Evolutionary conservation across 2,888 invertebrate genomes (phyloP).

Genomic region (Tachystola acroxantha): DNA sequence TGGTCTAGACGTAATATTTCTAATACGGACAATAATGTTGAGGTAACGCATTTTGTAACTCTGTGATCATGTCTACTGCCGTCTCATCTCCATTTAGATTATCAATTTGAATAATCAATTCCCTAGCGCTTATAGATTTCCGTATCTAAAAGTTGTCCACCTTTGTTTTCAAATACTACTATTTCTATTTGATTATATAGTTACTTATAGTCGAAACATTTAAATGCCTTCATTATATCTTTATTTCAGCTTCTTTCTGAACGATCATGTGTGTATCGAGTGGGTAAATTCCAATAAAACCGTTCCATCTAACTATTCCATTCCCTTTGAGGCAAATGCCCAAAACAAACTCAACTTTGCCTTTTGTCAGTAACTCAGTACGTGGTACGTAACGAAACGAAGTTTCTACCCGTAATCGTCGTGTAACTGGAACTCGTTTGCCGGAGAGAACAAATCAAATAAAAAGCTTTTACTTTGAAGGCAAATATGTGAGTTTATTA

Average conservation of each 20-base stretch:
- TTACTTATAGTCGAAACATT: too few species aligned
- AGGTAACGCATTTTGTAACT: slow-evolving; percentile 33
- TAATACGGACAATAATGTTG: slow-evolving; percentile 47
- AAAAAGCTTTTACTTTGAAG: slow-evolving; percentile 58
- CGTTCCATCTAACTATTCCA: slow-evolving; percentile 14
- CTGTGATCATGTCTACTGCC: slow-evolving; percentile 7
- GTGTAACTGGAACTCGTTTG: slow-evolving; percentile 34
- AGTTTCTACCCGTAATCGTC: slow-evolving; percentile 28
- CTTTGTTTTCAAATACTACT: too few species aligned
- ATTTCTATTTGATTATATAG: too few species aligned
- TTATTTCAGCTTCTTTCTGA: slow-evolving; percentile 9
- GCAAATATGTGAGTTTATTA: slow-evolving; percentile 67
- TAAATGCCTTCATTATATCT: too few species aligned
- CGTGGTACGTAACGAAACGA: too few species aligned
- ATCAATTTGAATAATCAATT: neutral
- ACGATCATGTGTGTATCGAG: slow-evolving; percentile 11
- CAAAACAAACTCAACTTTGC: slow-evolving; percentile 24
- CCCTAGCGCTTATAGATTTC: too few species aligned
- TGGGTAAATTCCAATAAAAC: slow-evolving; percentile 18
- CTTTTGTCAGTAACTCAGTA: slow-evolving; percentile 19
- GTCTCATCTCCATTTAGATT: slow-evolving; percentile 5
- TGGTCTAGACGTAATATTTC: slow-evolving; percentile 73
- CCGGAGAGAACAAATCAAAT: slow-evolving; percentile 50
- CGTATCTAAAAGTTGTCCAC: too few species aligned
- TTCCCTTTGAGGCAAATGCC: slow-evolving; percentile 19